Base-by-base conservation (phyloP, 2,113 vertebrate species). In the Indicator maculatus region DNA sequence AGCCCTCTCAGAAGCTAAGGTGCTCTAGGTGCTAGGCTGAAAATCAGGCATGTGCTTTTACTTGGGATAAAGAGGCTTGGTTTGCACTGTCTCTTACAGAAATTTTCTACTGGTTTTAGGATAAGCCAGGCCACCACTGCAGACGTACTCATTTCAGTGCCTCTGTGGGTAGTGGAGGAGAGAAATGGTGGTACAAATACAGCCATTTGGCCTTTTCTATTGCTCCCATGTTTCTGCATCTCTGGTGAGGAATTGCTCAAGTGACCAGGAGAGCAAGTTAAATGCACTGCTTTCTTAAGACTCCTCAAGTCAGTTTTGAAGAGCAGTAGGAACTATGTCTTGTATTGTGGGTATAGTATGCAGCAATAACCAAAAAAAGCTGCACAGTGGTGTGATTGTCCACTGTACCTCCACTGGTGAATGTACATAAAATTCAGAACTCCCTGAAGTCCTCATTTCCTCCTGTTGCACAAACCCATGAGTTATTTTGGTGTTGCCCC, bases 331-430 rank as follows among this genome's bases (percentile, higher is more conserved):
- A 83, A 6, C 36, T 73, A 27, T 17, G 30, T 8, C 5, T 77
- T 70, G 19, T 55, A 9, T 61, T 0, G 1, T 53, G 28, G 8
- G 6, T 73, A 30, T 36, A 6, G 18, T 38, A 28, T 0, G 0
- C 59, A 53, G 26, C 6, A 81, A 6, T 41, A 31, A 79, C 53
- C 60, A 64, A 23, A 72, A 72, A 88, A 74, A 44, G 8, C 31
- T 75, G 50, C 28, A 72, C 28, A 67, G 11, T 18, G 15, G 1
- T 84, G 58, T 12, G 41, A 19, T 38, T 81, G 28, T 28, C 33
- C 26, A 8, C 6, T 7, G 4, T 50, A 15, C 28, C 12, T 52
- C 16, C 12, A 6, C 0, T 44, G 2, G 10, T 0, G 2, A 31
- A 71, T 71, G 13, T 31, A 19, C 0, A 1, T 41, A 33, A 86